A percentile compares a stretch with the other conserved stretches of the same genome.
These are phyloP conservation scores for Podarcis siculus DNA, from an alignment of 2,797 vertebrate genomes.

Conservation along the genomic window DNA sequence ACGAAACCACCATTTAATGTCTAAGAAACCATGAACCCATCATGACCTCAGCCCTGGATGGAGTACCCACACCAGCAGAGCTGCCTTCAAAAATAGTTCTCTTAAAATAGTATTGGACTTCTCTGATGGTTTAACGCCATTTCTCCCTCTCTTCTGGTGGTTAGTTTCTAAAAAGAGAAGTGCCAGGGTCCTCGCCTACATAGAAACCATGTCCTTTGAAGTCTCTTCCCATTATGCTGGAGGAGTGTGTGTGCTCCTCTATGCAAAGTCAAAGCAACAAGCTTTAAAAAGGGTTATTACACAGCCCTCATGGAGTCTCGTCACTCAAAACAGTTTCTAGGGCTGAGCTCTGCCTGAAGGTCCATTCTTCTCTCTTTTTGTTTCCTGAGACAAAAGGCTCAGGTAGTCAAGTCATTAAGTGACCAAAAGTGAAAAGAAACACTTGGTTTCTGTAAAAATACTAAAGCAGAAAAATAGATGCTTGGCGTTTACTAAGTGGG, in stretches of 20 bases:
- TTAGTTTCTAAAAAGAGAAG: conserved; percentile 17
- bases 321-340: neutral
- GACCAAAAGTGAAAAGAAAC: neutral
- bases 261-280: neutral
- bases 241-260: neutral
- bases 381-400: neutral
- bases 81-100: conserved; percentile 18
- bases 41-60: neutral
- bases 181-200: neutral
- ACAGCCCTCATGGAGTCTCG: neutral
- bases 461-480: neutral
- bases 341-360: neutral
- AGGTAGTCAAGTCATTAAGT: conserved; percentile 20
- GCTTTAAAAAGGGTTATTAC: neutral
- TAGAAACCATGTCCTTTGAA: neutral
- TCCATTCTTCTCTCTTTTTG: neutral
- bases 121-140: conserved; percentile 14
- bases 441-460: neutral
- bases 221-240: neutral
- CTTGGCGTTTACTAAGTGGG: neutral
- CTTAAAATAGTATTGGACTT: conserved; percentile 42
- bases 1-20: conserved; percentile 30
- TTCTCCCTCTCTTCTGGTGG: neutral
- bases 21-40: conserved; percentile 15
- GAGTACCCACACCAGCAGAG: neutral